These are phyloP conservation scores for Clarias gariepinus DNA, from an alignment of 2,113 vertebrate genomes.

Conservation along the genomic window DNA sequence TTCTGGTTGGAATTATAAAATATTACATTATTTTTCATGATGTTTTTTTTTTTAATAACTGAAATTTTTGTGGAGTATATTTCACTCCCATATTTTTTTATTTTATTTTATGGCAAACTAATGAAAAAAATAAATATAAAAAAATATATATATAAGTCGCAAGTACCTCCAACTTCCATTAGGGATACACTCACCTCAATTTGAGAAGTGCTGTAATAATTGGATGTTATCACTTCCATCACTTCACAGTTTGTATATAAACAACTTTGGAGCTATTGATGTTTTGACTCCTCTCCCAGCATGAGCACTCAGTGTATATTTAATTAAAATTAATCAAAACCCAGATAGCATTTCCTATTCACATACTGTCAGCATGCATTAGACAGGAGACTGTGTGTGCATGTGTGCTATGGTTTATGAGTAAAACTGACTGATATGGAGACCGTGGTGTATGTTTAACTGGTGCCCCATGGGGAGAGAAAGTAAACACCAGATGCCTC, in stretches of 20 bases:
- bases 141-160: background rate
- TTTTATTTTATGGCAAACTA: background rate
- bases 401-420: background rate
- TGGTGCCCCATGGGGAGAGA: conserved; percentile 32
- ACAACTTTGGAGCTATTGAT: conserved; percentile 13
- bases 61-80: too few species aligned
- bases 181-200: background rate
- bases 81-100: background rate
- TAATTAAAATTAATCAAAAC: conserved; percentile 39
- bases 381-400: conserved; percentile 9
- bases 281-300: conserved; percentile 25
- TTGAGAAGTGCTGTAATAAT: background rate
- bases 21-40: too few species aligned
- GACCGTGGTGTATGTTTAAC: conserved; percentile 25
- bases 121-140: too few species aligned
- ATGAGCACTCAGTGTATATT: conserved; percentile 22
- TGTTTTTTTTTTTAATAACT: too few species aligned
- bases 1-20: background rate
- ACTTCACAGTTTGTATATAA: conserved; percentile 5
- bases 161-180: background rate
- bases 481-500: conserved; percentile 39
- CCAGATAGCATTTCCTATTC: conserved; percentile 26
- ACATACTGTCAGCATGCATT: conserved; percentile 25
- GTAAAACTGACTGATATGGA: conserved; percentile 18
- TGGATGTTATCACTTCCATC: background rate